phyloP scores from a whole-genome alignment of 2,888 invertebrate species.

The Mechanitis messenoides region DNA sequence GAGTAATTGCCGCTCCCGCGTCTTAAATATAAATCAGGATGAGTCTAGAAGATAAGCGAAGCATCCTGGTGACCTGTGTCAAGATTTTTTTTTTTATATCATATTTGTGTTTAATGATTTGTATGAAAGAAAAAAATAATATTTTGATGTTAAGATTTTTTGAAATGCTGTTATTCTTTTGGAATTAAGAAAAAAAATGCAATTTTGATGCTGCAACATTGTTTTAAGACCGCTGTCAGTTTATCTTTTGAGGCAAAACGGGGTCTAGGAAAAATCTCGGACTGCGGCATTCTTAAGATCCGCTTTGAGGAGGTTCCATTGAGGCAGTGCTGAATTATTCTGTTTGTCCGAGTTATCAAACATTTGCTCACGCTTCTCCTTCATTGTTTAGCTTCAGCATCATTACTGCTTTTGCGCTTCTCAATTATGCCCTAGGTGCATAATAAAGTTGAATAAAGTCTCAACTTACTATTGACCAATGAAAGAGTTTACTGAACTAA shows the following conservation, averaged over 20 bases:
- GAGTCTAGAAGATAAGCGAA: slow-evolving; percentile 2
- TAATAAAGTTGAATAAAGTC: not conserved
- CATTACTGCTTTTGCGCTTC: slow-evolving; percentile 33
- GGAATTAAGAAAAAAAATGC: not conserved
- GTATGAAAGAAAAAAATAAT: not conserved
- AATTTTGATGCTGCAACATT: not conserved
- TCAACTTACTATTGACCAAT: not conserved
- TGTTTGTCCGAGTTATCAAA: slow-evolving; percentile 64
- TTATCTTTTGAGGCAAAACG: slow-evolving; percentile 24
- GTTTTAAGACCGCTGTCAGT: not conserved
- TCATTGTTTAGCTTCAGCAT: slow-evolving; percentile 35
- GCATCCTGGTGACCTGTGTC: not conserved
- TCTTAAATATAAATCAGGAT: slow-evolving; percentile 53
- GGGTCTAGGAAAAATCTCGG: slow-evolving; percentile 56
- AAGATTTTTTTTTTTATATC: too few species aligned
- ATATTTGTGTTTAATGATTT: too few species aligned
- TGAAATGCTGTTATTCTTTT: not conserved
- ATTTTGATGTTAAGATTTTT: not conserved
- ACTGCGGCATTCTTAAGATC: slow-evolving; percentile 45
- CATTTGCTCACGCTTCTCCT: slow-evolving; percentile 40
- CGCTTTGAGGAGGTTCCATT: slow-evolving; percentile 55
- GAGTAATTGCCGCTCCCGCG: slow-evolving; percentile 61
- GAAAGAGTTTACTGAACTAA: too few species aligned
- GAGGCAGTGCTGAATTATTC: slow-evolving; percentile 66
- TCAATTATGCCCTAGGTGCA: slow-evolving; percentile 21